Evolutionary conservation across 2,113 vertebrate genomes (phyloP).

Genomic region (Nothocercus julius): DNA sequence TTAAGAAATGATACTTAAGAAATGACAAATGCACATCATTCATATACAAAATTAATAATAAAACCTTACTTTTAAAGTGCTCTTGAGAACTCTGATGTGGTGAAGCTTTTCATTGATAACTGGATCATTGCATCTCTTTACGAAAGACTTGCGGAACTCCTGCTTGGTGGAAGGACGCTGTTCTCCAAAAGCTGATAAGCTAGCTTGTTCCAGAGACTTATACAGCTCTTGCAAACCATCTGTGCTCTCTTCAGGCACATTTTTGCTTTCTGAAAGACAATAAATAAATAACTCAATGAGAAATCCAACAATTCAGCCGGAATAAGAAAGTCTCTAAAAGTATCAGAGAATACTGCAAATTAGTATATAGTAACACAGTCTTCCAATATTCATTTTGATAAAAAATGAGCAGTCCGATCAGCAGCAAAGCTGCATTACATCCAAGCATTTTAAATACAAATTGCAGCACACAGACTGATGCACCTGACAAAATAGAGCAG

Average conservation of each 20-base stretch:
- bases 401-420: background rate
- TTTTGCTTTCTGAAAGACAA: slow-evolving; percentile 71
- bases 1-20: background rate
- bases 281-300: background rate
- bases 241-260: slow-evolving; percentile 68
- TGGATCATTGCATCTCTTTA: slow-evolving; percentile 86
- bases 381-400: background rate
- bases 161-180: slow-evolving; percentile 86
- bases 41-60: background rate
- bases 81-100: slow-evolving; percentile 88
- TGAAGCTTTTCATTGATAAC: slow-evolving; percentile 90
- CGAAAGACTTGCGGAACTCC: slow-evolving; percentile 87
- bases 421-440: background rate
- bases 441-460: background rate
- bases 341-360: background rate
- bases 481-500: background rate
- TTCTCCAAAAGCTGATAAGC: slow-evolving; percentile 85
- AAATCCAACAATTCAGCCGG: background rate
- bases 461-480: background rate
- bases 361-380: background rate
- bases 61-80: slow-evolving; percentile 89
- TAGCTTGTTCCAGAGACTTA: slow-evolving; percentile 82
- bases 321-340: background rate
- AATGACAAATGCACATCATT: background rate
- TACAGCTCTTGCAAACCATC: slow-evolving; percentile 86